A percentile compares a stretch with the other conserved stretches of the same genome.
phyloP scores from a whole-genome alignment of 2,113 vertebrate species.

The Thalassarche chlororhynchos region DNA sequence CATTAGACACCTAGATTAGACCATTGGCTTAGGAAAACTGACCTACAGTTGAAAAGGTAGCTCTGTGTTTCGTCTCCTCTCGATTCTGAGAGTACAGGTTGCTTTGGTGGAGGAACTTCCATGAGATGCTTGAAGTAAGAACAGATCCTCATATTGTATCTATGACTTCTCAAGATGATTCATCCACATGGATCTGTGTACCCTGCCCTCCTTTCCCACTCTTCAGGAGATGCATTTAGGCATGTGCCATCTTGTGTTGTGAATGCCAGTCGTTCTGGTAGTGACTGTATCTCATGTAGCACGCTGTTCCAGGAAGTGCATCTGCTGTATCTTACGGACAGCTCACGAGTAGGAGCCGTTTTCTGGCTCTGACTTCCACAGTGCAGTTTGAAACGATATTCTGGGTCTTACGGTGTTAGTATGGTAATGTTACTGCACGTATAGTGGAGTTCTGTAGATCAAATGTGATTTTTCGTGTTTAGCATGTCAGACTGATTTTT shows the following conservation, averaged over 20 bases:
- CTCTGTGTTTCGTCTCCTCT: not conserved
- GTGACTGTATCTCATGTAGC: not conserved
- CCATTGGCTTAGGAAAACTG: not conserved
- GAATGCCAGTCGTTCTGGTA: not conserved
- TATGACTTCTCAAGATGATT: slow-evolving; percentile 15
- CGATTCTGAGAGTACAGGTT: not conserved
- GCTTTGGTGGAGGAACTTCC: not conserved
- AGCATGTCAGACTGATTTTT: not conserved
- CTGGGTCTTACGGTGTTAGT: not conserved
- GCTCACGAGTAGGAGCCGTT: not conserved
- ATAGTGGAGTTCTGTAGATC: not conserved
- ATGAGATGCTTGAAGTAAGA: not conserved
- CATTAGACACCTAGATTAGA: not conserved
- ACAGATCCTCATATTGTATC: not conserved
- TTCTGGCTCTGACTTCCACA: not conserved
- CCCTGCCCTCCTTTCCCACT: slow-evolving; percentile 1
- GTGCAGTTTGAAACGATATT: not conserved
- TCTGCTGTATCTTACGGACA: not conserved
- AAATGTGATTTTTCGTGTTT: not conserved
- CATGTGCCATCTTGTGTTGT: not conserved
- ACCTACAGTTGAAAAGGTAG: not conserved
- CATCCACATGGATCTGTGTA: not conserved
- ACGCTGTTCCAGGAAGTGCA: not conserved
- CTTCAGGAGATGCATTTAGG: not conserved
- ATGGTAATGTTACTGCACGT: not conserved